Conservation (phyloP, 2,797 vertebrate species). For the Catamblyrhynchus diadema region DNA sequence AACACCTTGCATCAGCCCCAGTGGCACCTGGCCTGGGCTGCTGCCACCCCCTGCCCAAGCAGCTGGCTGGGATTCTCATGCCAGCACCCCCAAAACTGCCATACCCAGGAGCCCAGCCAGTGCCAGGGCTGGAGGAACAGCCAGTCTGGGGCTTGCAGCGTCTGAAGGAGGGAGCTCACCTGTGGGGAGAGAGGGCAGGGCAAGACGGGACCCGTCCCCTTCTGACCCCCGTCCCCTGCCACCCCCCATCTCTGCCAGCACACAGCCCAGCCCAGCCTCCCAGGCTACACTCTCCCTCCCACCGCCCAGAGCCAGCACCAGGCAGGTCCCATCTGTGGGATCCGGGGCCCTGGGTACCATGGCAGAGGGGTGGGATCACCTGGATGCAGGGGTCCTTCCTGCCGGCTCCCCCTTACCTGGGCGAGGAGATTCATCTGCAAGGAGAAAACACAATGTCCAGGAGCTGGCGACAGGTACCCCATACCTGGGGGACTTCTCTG, state of each 20-base stretch:
- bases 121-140: neutral
- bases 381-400: neutral
- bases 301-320: neutral
- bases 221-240: too few species aligned
- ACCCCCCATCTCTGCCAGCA: neutral
- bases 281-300: neutral
- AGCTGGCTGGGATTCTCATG: neutral
- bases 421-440: constrained; percentile 19
- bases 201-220: rapidly evolving
- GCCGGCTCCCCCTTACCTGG: neutral
- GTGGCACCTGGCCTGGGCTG: neutral
- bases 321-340: neutral
- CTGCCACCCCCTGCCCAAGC: neutral
- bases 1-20: rapidly evolving
- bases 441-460: neutral
- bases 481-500: rapidly evolving
- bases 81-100: neutral
- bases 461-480: neutral
- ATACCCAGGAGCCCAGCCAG: constrained; percentile 26
- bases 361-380: neutral
- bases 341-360: rapidly evolving
- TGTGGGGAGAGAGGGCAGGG: neutral
- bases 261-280: neutral
- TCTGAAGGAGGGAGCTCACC: neutral
- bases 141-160: rapidly evolving